These are phyloP conservation scores for Aphidius gifuensis DNA, from an alignment of 1,140 invertebrate genomes.

Conservation along the genomic window DNA sequence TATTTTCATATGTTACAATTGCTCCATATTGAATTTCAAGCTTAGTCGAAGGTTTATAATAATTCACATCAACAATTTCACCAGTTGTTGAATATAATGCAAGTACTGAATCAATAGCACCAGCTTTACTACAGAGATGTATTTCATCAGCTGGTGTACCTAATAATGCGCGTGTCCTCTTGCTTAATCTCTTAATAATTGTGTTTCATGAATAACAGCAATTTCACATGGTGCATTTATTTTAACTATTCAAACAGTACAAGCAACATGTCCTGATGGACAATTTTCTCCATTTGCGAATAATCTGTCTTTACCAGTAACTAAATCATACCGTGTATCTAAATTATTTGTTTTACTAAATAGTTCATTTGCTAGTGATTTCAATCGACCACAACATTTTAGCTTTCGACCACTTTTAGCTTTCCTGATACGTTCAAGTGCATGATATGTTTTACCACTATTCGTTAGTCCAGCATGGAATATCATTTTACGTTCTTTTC, in stretches of 20 bases:
- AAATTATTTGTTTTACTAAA: slow-evolving; percentile 87
- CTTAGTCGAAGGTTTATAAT: slow-evolving; percentile 87
- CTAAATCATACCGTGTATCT: slow-evolving; percentile 90
- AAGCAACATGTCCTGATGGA: slow-evolving; percentile 82
- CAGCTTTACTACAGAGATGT: slow-evolving; percentile 95
- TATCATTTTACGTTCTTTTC: slow-evolving; percentile 86
- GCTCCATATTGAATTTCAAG: slow-evolving; percentile 78
- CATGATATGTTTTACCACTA: slow-evolving; percentile 98
- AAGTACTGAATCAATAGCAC: too few species aligned
- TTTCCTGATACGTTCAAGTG: slow-evolving; percentile 83
- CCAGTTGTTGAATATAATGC: slow-evolving; percentile 84
- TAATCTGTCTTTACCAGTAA: slow-evolving; percentile 94
- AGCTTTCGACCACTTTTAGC: slow-evolving; percentile 89
- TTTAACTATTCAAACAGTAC: slow-evolving; percentile 97
- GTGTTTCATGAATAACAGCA: slow-evolving; percentile 98
- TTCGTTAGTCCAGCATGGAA: slow-evolving; percentile 99
- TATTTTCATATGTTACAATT: slow-evolving; percentile 71
- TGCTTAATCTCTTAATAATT: slow-evolving; percentile 85
- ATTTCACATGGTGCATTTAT: slow-evolving; percentile 86
- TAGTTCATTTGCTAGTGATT: slow-evolving; percentile 92
- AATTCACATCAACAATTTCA: slow-evolving; percentile 83
- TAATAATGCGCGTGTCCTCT: slow-evolving; percentile 91
- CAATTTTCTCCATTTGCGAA: slow-evolving; percentile 66
- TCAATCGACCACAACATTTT: slow-evolving; percentile 97
- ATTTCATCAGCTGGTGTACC: slow-evolving; percentile 86